Percentiles rank a stretch among this genome's conserved stretches.
Evolutionary conservation across 1,140 invertebrate species (phyloP).

Genomic region (Drosophila ironensis): DNA sequence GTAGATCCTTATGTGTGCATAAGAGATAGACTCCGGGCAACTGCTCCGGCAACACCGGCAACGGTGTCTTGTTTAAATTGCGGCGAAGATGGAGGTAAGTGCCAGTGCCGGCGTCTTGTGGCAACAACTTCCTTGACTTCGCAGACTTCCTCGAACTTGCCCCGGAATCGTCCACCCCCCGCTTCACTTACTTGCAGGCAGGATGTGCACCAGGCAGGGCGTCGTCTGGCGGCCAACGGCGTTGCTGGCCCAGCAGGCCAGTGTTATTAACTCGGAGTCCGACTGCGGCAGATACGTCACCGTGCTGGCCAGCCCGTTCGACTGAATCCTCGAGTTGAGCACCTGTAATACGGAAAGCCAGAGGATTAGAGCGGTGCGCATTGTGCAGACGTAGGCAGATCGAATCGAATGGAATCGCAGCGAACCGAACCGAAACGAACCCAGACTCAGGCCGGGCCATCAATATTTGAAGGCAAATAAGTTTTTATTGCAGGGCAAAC

Average conservation of each 20-base stretch:
- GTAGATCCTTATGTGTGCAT: conserved; percentile 74
- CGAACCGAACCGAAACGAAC: conserved; percentile 6
- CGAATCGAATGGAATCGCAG: conserved; percentile 24
- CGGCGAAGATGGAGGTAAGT: conserved; percentile 56
- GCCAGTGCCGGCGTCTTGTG: conserved; percentile 36
- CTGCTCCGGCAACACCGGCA: not conserved
- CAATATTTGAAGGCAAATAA: conserved; percentile 75
- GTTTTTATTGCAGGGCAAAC: conserved; percentile 72
- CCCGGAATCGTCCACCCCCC: too few relatives aligned
- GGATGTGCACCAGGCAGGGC: conserved; percentile 91
- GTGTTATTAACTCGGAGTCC: conserved; percentile 89
- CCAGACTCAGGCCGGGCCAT: conserved; percentile 26
- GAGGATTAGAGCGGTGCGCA: conserved; percentile 43
- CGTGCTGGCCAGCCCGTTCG: conserved; percentile 86
- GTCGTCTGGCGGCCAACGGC: conserved; percentile 89
- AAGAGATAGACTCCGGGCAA: conserved; percentile 44
- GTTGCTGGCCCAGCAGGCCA: conserved; percentile 94
- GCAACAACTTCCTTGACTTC: conserved; percentile 43
- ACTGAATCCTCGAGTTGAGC: conserved; percentile 84
- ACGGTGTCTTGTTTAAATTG: conserved; percentile 57
- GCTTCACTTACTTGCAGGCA: conserved; percentile 88
- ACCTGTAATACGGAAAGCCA: conserved; percentile 78
- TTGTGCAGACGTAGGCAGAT: conserved; percentile 47
- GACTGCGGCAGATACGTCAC: conserved; percentile 85
- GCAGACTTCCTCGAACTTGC: too few relatives aligned